Conservation (phyloP, 1,140 invertebrate species). For the Pseudobourletiella spinata region DNA sequence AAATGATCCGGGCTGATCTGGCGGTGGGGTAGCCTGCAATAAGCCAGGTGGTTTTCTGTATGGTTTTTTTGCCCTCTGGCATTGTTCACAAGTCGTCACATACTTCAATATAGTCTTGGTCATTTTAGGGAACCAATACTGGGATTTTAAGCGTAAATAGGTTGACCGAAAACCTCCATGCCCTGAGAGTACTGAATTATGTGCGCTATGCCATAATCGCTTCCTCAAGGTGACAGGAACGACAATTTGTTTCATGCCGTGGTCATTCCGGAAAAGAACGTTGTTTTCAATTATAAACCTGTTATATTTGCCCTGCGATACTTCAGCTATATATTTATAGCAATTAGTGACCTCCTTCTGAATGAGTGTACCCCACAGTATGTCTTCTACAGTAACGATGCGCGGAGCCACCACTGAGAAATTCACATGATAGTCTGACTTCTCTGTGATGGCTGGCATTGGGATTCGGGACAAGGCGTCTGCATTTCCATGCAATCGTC, state of each 20-base stretch:
- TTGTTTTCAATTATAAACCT: not conserved
- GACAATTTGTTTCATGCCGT: not conserved
- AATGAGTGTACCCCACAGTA: too few relatives aligned
- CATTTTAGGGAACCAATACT: constrained; percentile 10
- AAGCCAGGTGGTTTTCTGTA: not conserved
- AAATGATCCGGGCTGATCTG: constrained; percentile 1
- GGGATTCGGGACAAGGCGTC: constrained; percentile 31
- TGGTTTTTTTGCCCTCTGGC: constrained; percentile 1
- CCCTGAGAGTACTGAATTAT: not conserved
- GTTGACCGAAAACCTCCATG: constrained; percentile 12
- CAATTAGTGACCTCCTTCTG: too few relatives aligned
- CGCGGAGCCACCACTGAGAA: too few relatives aligned
- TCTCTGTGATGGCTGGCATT: too few relatives aligned
- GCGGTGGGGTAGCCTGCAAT: not conserved
- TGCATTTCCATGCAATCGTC: not conserved
- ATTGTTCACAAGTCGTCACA: not conserved
- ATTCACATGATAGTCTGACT: too few relatives aligned
- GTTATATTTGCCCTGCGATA: not conserved
- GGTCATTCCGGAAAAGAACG: not conserved
- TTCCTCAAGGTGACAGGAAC: not conserved
- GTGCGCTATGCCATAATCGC: not conserved
- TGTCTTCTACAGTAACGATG: too few relatives aligned
- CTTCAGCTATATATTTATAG: not conserved
- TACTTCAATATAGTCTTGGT: constrained; percentile 2
- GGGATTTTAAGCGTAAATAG: not conserved